Percentiles rank a stretch among this genome's conserved stretches.
These are phyloP conservation scores for Cinclus cinclus DNA, from an alignment of 2,113 vertebrate genomes.

Conservation along the genomic window DNA sequence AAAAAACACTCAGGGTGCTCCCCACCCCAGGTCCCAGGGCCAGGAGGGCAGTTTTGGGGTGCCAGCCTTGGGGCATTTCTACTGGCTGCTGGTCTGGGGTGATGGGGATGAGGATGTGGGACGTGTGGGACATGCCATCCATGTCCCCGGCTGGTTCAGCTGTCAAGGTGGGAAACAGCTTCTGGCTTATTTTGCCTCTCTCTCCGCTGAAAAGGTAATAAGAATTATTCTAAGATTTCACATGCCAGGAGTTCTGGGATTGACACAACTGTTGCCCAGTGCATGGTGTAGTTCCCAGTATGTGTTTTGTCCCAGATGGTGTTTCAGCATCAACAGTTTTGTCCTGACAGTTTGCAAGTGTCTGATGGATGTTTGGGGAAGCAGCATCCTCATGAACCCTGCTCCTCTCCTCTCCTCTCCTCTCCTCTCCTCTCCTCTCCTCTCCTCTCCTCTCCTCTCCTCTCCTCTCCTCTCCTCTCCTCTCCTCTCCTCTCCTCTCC, in stretches of 20 bases:
- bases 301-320: not conserved
- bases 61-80: not conserved
- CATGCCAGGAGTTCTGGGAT: not conserved
- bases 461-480: not conserved
- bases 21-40: too few species aligned
- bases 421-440: not conserved
- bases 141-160: not conserved
- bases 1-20: not conserved
- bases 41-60: not conserved
- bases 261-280: not conserved
- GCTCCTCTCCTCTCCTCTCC: not conserved
- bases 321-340: not conserved
- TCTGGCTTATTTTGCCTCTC: not conserved
- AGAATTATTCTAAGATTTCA: not conserved
- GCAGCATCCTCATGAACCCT: not conserved
- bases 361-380: accelerated
- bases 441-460: not conserved
- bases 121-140: too few species aligned
- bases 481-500: not conserved
- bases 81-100: not conserved
- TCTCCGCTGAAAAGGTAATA: not conserved
- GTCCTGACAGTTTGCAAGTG: not conserved
- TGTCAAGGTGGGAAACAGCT: not conserved
- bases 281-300: not conserved
- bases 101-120: not conserved